phyloP scores from a whole-genome alignment of 2,113 vertebrate genomes.

The Neolamprologus tretocephalus region DNA sequence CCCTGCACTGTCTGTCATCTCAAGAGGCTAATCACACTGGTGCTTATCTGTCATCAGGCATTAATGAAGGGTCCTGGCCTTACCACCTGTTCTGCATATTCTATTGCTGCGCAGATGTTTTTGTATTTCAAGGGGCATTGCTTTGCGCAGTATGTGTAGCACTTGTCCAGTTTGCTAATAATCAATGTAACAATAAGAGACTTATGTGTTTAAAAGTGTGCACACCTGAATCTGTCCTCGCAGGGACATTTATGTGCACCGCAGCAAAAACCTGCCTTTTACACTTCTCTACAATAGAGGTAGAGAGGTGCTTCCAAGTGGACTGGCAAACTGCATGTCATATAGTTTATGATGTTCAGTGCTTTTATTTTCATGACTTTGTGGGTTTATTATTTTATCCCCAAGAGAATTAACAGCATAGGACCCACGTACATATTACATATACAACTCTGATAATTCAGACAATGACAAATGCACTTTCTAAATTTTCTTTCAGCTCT shows the following conservation, averaged over 20 bases:
- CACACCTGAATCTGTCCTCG: slow-evolving; percentile 19
- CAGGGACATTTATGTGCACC: background rate
- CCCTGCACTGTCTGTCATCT: background rate
- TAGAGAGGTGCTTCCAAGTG: background rate
- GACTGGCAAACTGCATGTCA: background rate
- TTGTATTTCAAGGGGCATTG: background rate
- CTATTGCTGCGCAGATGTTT: slow-evolving; percentile 37
- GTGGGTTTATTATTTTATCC: background rate
- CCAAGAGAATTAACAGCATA: background rate
- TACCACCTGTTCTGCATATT: slow-evolving; percentile 41
- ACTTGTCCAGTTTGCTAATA: background rate
- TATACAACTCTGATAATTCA: background rate
- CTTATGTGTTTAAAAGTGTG: background rate
- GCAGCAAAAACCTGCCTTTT: background rate
- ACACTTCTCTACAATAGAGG: background rate
- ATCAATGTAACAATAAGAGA: background rate
- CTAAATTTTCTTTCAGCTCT: background rate
- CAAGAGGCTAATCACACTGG: background rate
- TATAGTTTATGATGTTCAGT: background rate
- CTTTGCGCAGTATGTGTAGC: background rate
- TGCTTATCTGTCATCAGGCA: slow-evolving; percentile 37
- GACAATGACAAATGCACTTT: background rate
- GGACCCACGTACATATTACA: fast-evolving
- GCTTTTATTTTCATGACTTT: background rate
- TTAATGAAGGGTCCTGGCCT: slow-evolving; percentile 45